Conservation (phyloP, 92 coral and sea anemone genomes). For the Micromussa lordhowensis region DNA sequence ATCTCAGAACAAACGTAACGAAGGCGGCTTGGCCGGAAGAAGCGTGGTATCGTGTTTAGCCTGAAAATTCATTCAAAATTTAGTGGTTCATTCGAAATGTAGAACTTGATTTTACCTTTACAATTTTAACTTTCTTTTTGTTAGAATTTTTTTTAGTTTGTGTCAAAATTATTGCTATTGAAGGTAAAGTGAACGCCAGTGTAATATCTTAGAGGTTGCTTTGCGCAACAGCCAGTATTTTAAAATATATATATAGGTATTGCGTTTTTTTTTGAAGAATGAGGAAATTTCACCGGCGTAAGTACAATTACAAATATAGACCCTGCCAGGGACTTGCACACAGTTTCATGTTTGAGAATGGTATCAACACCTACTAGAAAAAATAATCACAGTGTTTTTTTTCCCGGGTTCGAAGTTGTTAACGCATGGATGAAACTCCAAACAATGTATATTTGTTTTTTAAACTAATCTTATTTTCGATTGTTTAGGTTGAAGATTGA, state of each 20-base stretch:
- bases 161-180: too few relatives aligned
- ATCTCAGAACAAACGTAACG: too few relatives aligned
- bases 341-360: too few relatives aligned
- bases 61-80: too few relatives aligned
- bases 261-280: neutral
- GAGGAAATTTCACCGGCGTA: neutral
- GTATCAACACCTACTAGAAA: neutral
- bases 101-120: neutral
- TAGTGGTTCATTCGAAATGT: too few relatives aligned
- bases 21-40: too few relatives aligned
- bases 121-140: too few relatives aligned
- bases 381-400: neutral
- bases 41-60: too few relatives aligned
- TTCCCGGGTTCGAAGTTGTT: neutral
- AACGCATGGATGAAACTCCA: conserved; percentile 22
- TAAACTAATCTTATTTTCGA: conserved; percentile 11
- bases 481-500: neutral
- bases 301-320: neutral
- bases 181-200: too few relatives aligned
- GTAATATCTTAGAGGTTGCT: neutral
- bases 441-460: conserved; percentile 28
- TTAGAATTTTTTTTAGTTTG: too few relatives aligned
- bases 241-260: neutral
- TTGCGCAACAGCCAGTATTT: neutral
- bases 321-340: neutral